These are phyloP conservation scores for Hystrix cristata DNA, from an alignment of 2,113 vertebrate genomes.

Conservation along the genomic window DNA sequence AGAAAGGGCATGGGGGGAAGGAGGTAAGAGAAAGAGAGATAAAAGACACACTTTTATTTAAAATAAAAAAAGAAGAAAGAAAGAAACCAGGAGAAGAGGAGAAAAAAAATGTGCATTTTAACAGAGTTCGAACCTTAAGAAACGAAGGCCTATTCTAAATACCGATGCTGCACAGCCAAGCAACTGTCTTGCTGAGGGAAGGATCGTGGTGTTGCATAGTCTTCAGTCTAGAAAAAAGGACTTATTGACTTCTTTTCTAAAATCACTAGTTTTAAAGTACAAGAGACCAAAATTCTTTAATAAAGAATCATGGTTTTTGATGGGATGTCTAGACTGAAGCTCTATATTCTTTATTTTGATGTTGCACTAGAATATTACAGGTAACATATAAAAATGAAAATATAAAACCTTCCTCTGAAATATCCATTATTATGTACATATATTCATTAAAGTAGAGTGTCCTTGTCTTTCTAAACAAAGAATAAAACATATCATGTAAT, in stretches of 20 bases:
- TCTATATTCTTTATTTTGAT: conserved; percentile 58
- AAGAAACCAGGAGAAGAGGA: not conserved
- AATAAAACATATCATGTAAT: conserved; percentile 19
- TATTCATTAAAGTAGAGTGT: conserved; percentile 36
- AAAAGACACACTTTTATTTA: not conserved
- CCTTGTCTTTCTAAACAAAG: conserved; percentile 64
- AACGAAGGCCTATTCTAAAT: not conserved
- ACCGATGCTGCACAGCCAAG: not conserved
- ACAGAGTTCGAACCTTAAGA: conserved; percentile 1
- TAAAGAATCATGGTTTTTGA: conserved; percentile 48
- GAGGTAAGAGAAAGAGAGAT: not conserved
- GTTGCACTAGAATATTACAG: conserved; percentile 16
- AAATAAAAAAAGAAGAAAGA: not conserved
- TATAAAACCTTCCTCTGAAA: conserved; percentile 56
- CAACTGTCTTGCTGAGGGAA: not conserved
- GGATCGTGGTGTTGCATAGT: not conserved
- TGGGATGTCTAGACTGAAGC: not conserved
- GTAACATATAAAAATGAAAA: conserved; percentile 58
- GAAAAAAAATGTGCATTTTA: not conserved
- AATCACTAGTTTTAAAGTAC: conserved; percentile 48
- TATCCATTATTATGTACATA: conserved; percentile 26
- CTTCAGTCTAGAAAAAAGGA: not conserved
- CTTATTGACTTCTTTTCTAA: not conserved
- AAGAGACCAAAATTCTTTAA: conserved; percentile 36
- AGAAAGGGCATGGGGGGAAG: not conserved